Percentiles rank a stretch among this genome's conserved stretches.
Conservation (phyloP, 2,888 invertebrate genomes). For the Rhopalosiphum nymphaeae region DNA sequence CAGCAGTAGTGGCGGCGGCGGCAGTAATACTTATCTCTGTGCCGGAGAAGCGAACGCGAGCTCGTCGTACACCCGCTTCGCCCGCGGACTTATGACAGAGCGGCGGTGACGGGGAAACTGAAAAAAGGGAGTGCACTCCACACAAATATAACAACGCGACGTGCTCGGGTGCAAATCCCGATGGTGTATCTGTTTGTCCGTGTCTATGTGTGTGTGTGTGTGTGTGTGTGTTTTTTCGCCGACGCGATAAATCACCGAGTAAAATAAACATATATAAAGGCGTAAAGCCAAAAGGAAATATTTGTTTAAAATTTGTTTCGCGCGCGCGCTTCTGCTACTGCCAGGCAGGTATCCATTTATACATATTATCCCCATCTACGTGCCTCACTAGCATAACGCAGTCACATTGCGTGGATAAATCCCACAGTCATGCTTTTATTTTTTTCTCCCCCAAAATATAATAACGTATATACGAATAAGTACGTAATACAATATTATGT, state of each 20-base stretch:
- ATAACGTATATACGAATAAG: neutral
- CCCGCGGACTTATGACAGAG: neutral
- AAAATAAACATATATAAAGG: constrained; percentile 55
- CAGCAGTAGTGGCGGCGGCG: neutral
- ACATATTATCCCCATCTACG: neutral
- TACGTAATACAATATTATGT: neutral
- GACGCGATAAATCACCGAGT: constrained; percentile 43
- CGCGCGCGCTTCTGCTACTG: neutral
- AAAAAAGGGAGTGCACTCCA: constrained; percentile 27
- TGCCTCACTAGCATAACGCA: neutral
- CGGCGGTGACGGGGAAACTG: neutral
- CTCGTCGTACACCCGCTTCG: neutral
- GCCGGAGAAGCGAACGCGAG: constrained; percentile 35
- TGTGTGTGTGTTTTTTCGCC: neutral
- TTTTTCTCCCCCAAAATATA: neutral
- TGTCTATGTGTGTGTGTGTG: constrained; percentile 17
- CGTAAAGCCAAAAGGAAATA: constrained; percentile 57
- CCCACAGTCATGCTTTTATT: neutral
- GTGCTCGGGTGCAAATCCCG: constrained; percentile 60
- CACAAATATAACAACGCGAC: constrained; percentile 24
- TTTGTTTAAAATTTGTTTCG: constrained; percentile 49
- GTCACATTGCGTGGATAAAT: neutral
- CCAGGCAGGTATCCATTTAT: neutral
- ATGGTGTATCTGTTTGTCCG: constrained; percentile 8
- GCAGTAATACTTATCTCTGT: constrained; percentile 59